Conservation (phyloP, 2,888 invertebrate species). For the Nymphalis c-album region DNA sequence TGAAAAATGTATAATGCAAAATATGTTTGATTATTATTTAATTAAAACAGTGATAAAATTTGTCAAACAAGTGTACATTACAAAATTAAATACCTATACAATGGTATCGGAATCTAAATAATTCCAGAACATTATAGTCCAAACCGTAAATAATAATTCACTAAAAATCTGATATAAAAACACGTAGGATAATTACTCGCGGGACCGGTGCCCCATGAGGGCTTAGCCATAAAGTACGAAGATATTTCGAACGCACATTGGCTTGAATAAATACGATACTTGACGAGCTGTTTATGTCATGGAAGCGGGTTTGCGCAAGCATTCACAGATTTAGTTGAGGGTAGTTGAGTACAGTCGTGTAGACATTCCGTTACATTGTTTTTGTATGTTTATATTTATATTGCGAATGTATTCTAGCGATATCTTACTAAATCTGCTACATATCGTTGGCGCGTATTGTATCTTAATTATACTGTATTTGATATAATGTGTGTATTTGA, state of each 20-base stretch:
- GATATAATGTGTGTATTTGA: no score
- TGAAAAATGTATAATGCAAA: not conserved
- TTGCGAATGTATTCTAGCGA: not conserved
- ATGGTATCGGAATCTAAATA: slow-evolving; percentile 39
- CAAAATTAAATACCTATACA: slow-evolving; percentile 13
- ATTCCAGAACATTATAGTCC: slow-evolving; percentile 53
- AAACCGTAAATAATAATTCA: slow-evolving; percentile 77
- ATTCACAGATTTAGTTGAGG: slow-evolving; percentile 81
- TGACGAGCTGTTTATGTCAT: slow-evolving; percentile 77
- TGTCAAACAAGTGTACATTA: slow-evolving; percentile 24
- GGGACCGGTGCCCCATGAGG: slow-evolving; percentile 69
- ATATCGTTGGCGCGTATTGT: no score
- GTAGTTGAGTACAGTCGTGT: slow-evolving; percentile 65
- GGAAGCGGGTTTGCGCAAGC: slow-evolving; percentile 82
- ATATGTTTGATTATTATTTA: not conserved
- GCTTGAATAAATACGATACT: slow-evolving; percentile 65
- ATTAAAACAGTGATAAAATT: not conserved
- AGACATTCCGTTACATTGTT: slow-evolving; percentile 27
- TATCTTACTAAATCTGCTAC: not conserved
- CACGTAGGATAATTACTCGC: slow-evolving; percentile 78
- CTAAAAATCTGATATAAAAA: slow-evolving; percentile 78
- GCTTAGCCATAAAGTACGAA: slow-evolving; percentile 59
- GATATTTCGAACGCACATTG: slow-evolving; percentile 46
- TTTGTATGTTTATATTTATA: not conserved
- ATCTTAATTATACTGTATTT: no score